These are phyloP conservation scores for Atethmia centrago DNA, from an alignment of 2,888 invertebrate genomes.

Conservation along the genomic window DNA sequence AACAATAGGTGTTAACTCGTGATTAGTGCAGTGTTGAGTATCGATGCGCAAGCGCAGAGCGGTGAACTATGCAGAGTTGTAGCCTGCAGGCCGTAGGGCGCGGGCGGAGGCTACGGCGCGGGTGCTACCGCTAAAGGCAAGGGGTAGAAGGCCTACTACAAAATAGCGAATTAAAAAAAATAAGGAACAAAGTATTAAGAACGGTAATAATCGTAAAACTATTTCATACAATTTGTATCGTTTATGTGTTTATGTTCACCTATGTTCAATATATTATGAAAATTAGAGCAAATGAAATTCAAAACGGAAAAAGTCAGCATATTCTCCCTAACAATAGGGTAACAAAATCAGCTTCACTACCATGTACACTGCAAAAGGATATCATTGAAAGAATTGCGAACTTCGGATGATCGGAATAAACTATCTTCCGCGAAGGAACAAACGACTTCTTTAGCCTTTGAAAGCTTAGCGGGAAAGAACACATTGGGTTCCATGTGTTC, in stretches of 20 bases:
- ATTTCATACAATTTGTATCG: background rate
- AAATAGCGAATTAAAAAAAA: background rate
- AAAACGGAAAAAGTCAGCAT: background rate
- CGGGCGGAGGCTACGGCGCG: slow-evolving; percentile 53
- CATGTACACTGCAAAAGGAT: slow-evolving; percentile 13
- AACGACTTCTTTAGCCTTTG: slow-evolving; percentile 32
- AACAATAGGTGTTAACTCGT: slow-evolving; percentile 69
- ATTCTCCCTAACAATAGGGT: background rate
- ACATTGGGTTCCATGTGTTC: no score
- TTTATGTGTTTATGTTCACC: background rate
- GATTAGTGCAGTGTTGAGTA: slow-evolving; percentile 73
- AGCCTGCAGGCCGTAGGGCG: slow-evolving; percentile 62
- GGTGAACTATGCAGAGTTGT: slow-evolving; percentile 76
- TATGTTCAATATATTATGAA: no score
- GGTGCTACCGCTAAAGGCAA: slow-evolving; percentile 52
- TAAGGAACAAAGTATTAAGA: background rate
- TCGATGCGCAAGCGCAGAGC: slow-evolving; percentile 72
- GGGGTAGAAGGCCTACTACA: slow-evolving; percentile 38
- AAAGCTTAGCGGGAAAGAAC: no score
- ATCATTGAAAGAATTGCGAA: background rate
- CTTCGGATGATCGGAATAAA: background rate
- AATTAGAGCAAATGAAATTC: background rate
- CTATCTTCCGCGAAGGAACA: background rate
- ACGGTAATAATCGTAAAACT: background rate
- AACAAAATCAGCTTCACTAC: background rate